phyloP scores from a whole-genome alignment of 2,797 vertebrate genomes.

The Malacoraja senta region DNA sequence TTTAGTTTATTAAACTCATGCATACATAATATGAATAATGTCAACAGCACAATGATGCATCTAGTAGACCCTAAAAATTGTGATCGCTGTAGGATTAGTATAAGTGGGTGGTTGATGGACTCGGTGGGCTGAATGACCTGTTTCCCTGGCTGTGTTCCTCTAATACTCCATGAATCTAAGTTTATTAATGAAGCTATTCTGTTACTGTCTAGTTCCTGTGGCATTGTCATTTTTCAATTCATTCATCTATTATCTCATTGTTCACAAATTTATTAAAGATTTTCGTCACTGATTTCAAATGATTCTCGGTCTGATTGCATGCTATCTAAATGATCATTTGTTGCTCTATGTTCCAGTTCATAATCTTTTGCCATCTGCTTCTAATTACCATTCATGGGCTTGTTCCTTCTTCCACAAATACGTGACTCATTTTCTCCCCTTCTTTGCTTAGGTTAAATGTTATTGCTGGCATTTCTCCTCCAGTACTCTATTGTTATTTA shows the following conservation, averaged over 20 bases:
- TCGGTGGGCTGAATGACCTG: too few relatives aligned
- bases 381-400: background rate
- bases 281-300: background rate
- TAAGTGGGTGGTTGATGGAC: too few relatives aligned
- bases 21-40: background rate
- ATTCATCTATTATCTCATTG: constrained; percentile 8
- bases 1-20: background rate
- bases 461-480: too few relatives aligned
- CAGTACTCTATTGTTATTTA: too few relatives aligned
- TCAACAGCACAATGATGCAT: too few relatives aligned
- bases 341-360: background rate
- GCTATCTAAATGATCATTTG: background rate
- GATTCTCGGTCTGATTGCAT: background rate
- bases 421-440: too few relatives aligned
- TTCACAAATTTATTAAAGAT: background rate
- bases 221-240: background rate
- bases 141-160: too few relatives aligned
- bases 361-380: background rate
- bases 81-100: too few relatives aligned
- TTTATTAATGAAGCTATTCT: background rate
- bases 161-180: background rate
- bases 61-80: too few relatives aligned
- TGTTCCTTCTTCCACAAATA: background rate
- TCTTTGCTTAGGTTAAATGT: too few relatives aligned
- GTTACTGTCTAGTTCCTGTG: background rate